Conservation (phyloP, 2,888 invertebrate species). For the Drosophila helvetica region DNA sequence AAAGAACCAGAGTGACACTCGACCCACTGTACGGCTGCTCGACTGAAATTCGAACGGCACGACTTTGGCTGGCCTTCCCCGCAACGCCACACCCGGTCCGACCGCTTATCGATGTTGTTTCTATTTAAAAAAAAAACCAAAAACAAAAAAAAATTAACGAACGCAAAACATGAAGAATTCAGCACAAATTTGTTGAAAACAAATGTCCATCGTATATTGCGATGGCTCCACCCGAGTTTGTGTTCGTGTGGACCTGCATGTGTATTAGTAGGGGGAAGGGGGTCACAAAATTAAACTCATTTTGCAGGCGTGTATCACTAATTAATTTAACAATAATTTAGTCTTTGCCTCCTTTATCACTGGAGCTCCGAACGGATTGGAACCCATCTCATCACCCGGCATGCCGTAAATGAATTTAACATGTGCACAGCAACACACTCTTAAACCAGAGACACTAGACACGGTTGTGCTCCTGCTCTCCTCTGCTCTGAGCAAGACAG, state of each 20-base stretch:
- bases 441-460: constrained; percentile 61
- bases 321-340: constrained; percentile 34
- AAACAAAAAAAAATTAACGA: constrained; percentile 37
- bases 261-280: constrained; percentile 2
- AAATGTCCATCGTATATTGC: constrained; percentile 36
- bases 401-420: constrained; percentile 69
- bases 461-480: constrained; percentile 46
- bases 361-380: constrained; percentile 36
- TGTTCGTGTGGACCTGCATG: constrained; percentile 17
- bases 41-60: constrained; percentile 65
- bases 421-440: constrained; percentile 50
- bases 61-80: constrained; percentile 62
- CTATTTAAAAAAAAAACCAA: constrained; percentile 64
- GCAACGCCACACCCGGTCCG: constrained; percentile 9
- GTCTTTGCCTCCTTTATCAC: constrained; percentile 4
- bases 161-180: constrained; percentile 58
- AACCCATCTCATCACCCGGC: constrained; percentile 55
- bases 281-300: constrained; percentile 43
- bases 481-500: constrained; percentile 56
- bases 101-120: constrained; percentile 58
- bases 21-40: constrained; percentile 54
- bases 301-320: constrained; percentile 40
- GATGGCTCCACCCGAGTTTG: constrained; percentile 11
- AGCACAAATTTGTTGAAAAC: constrained; percentile 64
- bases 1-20: not conserved